A percentile compares a stretch with the other conserved stretches of the same genome.
Conservation (phyloP, 2,888 invertebrate species). For the Amphipyra berbera region DNA sequence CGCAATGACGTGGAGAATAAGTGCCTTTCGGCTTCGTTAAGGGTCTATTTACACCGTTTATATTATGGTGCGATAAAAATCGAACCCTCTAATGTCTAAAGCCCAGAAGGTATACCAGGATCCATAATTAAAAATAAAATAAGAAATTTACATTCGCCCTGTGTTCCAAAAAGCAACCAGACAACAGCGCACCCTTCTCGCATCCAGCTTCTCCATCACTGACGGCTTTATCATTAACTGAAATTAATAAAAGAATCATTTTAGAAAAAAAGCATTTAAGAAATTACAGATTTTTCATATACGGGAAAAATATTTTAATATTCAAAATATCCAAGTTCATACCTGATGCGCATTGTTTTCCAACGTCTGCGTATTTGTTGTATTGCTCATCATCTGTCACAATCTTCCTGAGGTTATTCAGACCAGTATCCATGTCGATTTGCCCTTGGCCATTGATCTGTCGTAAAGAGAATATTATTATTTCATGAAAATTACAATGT, state of each 20-base stretch:
- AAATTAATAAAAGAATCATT: constrained; percentile 14
- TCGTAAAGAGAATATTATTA: constrained; percentile 3
- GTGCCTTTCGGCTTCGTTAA: no score
- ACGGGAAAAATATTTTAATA: no score
- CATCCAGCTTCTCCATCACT: constrained; percentile 71
- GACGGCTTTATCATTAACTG: constrained; percentile 63
- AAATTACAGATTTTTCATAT: no score
- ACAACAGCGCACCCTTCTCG: constrained; percentile 64
- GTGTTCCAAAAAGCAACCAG: constrained; percentile 46
- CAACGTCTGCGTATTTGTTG: constrained; percentile 31
- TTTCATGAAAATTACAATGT: no score
- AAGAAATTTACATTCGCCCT: constrained; percentile 37
- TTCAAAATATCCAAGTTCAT: not conserved
- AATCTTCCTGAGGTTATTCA: constrained; percentile 39
- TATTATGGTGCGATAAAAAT: no score
- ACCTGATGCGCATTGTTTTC: constrained; percentile 52
- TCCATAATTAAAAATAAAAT: no score
- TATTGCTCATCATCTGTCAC: constrained; percentile 25
- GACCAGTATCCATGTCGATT: constrained; percentile 33
- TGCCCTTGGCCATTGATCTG: constrained; percentile 54
- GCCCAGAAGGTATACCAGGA: no score
- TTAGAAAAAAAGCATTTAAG: not conserved
- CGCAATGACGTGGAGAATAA: no score
- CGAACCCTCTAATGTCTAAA: no score
- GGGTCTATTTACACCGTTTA: no score